phyloP scores from a whole-genome alignment of 2,113 vertebrate species.

The Atrichornis clamosus region DNA sequence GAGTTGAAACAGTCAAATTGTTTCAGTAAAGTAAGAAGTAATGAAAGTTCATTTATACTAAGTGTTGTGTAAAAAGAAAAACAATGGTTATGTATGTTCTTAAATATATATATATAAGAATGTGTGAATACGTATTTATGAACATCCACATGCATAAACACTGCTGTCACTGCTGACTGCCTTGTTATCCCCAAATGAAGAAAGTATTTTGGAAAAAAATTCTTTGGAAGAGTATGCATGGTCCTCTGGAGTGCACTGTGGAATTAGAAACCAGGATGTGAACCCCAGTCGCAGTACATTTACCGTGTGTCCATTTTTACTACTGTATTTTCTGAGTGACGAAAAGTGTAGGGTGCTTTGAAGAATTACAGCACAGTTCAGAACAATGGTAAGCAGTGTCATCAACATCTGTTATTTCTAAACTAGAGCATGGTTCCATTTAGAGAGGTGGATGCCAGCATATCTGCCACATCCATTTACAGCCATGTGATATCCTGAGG shows the following conservation, averaged over 20 bases:
- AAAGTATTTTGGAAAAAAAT: not conserved
- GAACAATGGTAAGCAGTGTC: not conserved
- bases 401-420: not conserved
- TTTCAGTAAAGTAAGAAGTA: not conserved
- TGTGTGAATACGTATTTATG: not conserved
- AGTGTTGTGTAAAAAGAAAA: not conserved
- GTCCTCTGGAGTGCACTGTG: not conserved
- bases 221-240: not conserved
- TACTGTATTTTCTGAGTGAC: not conserved
- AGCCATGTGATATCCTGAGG: not conserved
- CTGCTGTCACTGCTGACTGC: not conserved
- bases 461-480: not conserved
- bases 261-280: not conserved
- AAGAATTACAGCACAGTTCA: not conserved
- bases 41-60: not conserved
- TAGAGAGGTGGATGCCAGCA: not conserved
- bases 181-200: not conserved
- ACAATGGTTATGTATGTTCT: not conserved
- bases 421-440: not conserved
- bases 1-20: not conserved
- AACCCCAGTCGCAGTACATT: not conserved
- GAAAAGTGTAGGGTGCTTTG: not conserved
- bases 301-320: not conserved
- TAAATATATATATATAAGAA: too few species aligned
- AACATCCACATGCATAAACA: not conserved